Base-by-base conservation (phyloP, 2,113 vertebrate genomes). In the Phaetusa simplex region DNA sequence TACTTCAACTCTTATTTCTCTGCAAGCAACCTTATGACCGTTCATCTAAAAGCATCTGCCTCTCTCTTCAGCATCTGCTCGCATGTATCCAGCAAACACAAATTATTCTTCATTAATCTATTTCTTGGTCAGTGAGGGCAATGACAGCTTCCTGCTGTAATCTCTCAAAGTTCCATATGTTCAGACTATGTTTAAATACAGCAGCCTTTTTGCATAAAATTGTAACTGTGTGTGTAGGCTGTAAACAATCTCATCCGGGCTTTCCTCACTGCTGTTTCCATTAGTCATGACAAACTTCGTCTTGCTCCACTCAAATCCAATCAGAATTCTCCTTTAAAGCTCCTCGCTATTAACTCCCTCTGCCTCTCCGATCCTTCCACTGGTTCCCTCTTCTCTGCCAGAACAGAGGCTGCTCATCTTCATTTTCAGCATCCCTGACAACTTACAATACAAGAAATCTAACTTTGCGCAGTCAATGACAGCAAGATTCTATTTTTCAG, bases 31-130 rank as follows among this genome's bases (percentile, higher is more conserved):
- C 73, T 78, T 74, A 32, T 1, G 36, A 93, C 47, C 85, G 65
- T 79, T 34, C 52, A 89, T 36, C 18, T 69, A 76, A 62, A 90
- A 94, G 83, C 83, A 95, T 79, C 65, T 93, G 62, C 52, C 73
- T 66, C 73, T 70, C 58, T 50, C 77, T 30, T 12, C 93, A 96
- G 78, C 93, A 93, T 82, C 78, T 95, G 93, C 78, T 91, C 15
- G 0, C 65, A 19, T 3, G 2, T 55, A 50, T 40, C 40, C 82
- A 88, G 82, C 13, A 9, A 36, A 73, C 81, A 86, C 52, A 61
- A 67, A 74, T 93, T 80, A 85, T 32, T 96, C 58, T n/a, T 66
- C 81, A 50, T 42, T 84, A 76, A 2, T 36, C 78, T 69, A 42
- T 56, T 22, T 62, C 83, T 64, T 82, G 84, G 82, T 52, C 84